A percentile compares a stretch with the other conserved stretches of the same genome.
These are phyloP conservation scores for Cirrhinus molitorella DNA, from an alignment of 2,797 vertebrate genomes.

Conservation along the genomic window DNA sequence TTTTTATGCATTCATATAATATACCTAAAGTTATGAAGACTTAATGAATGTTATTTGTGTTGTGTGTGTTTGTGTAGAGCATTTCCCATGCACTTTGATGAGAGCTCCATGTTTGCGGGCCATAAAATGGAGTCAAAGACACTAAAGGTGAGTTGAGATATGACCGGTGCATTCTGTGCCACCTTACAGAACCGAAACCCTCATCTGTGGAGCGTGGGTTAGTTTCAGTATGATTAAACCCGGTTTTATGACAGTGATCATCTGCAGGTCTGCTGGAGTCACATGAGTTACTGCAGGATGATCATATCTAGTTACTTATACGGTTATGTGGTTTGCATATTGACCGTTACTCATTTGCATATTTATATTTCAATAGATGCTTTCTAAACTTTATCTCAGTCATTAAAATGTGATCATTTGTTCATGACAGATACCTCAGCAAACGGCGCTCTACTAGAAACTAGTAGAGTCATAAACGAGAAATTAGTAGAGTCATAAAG, in stretches of 20 bases:
- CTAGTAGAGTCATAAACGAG: too few species aligned
- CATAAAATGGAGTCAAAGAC: slow-evolving; percentile 90
- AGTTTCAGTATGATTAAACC: slow-evolving; percentile 19
- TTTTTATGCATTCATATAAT: too few species aligned
- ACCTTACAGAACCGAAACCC: slow-evolving; percentile 5
- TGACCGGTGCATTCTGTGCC: neutral
- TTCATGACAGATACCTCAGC: neutral
- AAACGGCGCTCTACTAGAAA: neutral
- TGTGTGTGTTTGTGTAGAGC: slow-evolving; percentile 75
- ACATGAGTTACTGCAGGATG: too few species aligned
- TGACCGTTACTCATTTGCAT: neutral
- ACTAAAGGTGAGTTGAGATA: slow-evolving; percentile 83
- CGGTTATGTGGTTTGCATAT: neutral
- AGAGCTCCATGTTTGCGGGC: slow-evolving; percentile 97
- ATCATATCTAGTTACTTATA: too few species aligned
- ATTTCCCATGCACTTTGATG: slow-evolving; percentile 97
- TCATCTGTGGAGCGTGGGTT: neutral
- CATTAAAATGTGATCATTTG: neutral
- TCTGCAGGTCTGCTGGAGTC: neutral
- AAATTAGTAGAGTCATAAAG: too few species aligned
- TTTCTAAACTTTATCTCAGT: neutral
- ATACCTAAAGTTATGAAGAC: neutral
- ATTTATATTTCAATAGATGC: neutral
- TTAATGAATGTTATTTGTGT: neutral
- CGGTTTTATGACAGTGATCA: neutral